A percentile compares a stretch with the other conserved stretches of the same genome.
phyloP scores from a whole-genome alignment of 2,888 invertebrate genomes.

The Chaitophorus viminalis region DNA sequence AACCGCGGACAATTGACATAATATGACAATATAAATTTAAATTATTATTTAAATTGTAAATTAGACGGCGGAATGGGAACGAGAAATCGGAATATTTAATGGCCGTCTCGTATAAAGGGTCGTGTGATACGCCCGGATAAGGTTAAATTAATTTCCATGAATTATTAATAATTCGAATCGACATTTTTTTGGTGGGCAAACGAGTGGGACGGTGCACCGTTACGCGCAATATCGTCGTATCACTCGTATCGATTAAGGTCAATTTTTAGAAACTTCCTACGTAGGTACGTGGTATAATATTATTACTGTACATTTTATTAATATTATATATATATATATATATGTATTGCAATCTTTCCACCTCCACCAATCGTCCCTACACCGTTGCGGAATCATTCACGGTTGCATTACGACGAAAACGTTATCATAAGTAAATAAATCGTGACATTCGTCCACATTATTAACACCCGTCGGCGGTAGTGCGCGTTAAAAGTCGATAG shows the following conservation, averaged over 20 bases:
- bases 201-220: neutral
- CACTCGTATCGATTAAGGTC: too few species aligned
- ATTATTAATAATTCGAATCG: neutral
- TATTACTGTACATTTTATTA: too few species aligned
- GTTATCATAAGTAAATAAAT: neutral
- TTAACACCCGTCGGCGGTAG: neutral
- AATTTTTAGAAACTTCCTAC: neutral
- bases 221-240: neutral
- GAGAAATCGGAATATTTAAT: neutral
- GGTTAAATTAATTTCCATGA: too few species aligned
- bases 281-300: too few species aligned
- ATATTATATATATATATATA: neutral
- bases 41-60: neutral
- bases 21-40: too few species aligned
- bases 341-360: neutral
- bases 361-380: neutral
- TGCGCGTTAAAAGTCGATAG: neutral
- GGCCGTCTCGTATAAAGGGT: neutral
- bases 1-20: neutral
- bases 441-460: neutral
- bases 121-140: neutral
- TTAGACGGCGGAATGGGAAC: neutral
- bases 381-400: neutral
- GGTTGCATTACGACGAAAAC: neutral
- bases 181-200: neutral